Conservation (phyloP, 2,113 vertebrate species). For the Alexandromys fortis region DNA sequence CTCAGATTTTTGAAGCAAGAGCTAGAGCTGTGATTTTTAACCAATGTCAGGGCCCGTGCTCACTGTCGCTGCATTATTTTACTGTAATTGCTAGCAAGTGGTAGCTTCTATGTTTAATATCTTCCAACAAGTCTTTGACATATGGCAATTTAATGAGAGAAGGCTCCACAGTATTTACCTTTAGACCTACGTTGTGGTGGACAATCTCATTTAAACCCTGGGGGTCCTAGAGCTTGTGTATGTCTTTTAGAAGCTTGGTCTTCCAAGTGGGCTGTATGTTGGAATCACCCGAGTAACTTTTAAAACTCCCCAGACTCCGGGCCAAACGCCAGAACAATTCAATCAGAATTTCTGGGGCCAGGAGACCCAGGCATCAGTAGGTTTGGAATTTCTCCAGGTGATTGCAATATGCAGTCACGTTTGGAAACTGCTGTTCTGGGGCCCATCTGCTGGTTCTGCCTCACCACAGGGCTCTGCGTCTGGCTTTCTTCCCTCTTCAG, state of each 20-base stretch:
- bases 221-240: neutral
- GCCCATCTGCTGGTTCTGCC: neutral
- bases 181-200: neutral
- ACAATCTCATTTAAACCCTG: slow-evolving; percentile 9
- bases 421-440: neutral
- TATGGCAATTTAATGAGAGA: neutral
- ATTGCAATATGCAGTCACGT: neutral
- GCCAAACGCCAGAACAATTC: neutral
- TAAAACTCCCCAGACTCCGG: slow-evolving; percentile 19
- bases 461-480: neutral
- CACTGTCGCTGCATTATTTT: neutral
- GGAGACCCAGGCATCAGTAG: neutral
- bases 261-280: neutral
- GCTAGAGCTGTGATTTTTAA: neutral
- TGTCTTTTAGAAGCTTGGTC: neutral
- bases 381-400: slow-evolving; percentile 26
- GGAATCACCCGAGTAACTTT: slow-evolving; percentile 39
- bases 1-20: neutral
- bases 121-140: slow-evolving; percentile 7
- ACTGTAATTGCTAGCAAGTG: slow-evolving; percentile 38
- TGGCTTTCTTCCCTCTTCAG: neutral
- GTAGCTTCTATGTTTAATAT: slow-evolving; percentile 48
- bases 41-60: slow-evolving; percentile 14
- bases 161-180: neutral
- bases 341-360: neutral